Evolutionary conservation across 2,888 invertebrate species (phyloP), one percentile per base, ranked within the genome.

Genomic region (Cyclophora punctaria): DNA sequence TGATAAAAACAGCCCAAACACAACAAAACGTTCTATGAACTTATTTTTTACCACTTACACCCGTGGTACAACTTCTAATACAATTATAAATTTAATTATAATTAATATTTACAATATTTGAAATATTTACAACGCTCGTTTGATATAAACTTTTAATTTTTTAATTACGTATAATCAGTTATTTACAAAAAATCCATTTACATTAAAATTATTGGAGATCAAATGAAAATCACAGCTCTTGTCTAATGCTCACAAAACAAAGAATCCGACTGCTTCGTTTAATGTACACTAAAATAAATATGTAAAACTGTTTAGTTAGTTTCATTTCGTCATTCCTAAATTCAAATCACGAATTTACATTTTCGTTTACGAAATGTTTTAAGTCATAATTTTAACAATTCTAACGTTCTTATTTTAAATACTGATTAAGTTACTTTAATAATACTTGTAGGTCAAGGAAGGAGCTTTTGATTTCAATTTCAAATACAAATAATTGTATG

Each of bases 11-110:
- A 49, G 43, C 44, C 7, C 6, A 43, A 44, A 4, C 4, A 41
- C 58, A 67, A 68, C 66, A 69, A 64, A 68, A 68, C 69, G 85
- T 86, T 85, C 84, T 86, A 85, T 67, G 86, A 87, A 87, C 86
- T 67, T 64, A 79, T 78, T 79, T 75, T 78, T 71, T 74, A 83
- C 82, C 83, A 78, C 74, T 55, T 61, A 45, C 73, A 64, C 37
- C 76, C 78, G 79, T 81, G 66, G 68, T 72, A 71, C 65, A 59
- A 64, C 73, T 74, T 76, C 60, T 58, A 58, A 52, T 53, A 64
- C 64, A 48, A 63, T 49, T 60, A 66, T 65, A 67, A 70, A 66
- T 63, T 63, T 52, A 49, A 54, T 49, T 61, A 63, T 66, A 62
- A 64, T 34, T 71, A 71, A 69, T 80, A 83, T 83, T 69, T 83